Evolutionary conservation across 1,140 invertebrate genomes (phyloP), one percentile per base, ranked within the genome.

Genomic region (Calosoma granatense): DNA sequence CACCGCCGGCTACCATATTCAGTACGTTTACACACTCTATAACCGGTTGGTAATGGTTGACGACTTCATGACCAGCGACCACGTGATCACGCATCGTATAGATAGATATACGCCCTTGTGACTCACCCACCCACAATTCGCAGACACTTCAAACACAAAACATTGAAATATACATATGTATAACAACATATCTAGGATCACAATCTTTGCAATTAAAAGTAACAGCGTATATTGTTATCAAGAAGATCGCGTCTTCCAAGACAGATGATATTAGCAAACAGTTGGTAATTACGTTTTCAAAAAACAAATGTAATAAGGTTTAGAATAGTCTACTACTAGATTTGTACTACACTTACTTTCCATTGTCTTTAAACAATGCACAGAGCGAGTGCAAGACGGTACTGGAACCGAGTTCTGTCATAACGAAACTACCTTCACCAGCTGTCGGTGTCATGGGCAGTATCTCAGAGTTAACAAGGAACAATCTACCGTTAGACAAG

Each of bases 91-190:
- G 76, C 39, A 67, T 65, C 11, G 70, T 74, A 60, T 88, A 89
- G 2, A 91, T 78, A 2, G 82, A 81, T 54, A 92, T 83, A 61
- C 77, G 81, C 0, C 88, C 87, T 60, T 83, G 79, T 47, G 81
- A 80, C 66, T 88, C 86, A 0, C 88, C 89, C 57, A 84, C 83
- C 89, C 88, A 91, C 9, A 87, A 63, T 67, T 86, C 83, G 60
- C 81, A 80, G 43, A 67, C 61, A 17, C 80, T 81, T 57, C 20
- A 69, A 65, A 12, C 57, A 63, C 57, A 6, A 0, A 51, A 53
- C 36, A 41, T 30, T 30, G 4, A 6, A 30, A 30, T 6, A 30
- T 30, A 30, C 14, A 6, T 30, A 41, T n/a, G n/a, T n/a, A n/a
- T n/a, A n/a, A n/a, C n/a, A n/a, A n/a, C n/a, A n/a, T n/a, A n/a